Conservation (phyloP, 2,888 invertebrate species). For the Endomychus coccineus region DNA sequence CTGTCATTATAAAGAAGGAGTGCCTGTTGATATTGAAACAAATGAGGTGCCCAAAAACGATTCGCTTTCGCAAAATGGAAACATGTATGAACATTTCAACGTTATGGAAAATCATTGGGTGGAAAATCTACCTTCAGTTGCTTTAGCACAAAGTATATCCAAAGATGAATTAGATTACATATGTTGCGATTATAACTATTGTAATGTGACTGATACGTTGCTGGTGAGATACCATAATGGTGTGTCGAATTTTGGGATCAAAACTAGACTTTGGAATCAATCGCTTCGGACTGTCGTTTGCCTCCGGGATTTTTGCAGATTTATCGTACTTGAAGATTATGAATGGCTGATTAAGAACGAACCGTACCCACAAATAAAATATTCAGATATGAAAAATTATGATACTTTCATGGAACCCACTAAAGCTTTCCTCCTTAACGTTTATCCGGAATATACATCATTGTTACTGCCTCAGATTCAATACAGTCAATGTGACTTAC, state of each 20-base stretch:
- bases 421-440: too few relatives aligned
- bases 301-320: conserved; percentile 32
- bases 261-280: conserved; percentile 24
- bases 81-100: conserved; percentile 6
- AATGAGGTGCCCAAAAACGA: too few relatives aligned
- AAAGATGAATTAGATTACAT: conserved; percentile 22
- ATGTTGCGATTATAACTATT: conserved; percentile 24
- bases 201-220: conserved; percentile 26
- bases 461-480: conserved; percentile 9
- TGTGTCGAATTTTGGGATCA: conserved; percentile 28
- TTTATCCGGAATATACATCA: too few relatives aligned
- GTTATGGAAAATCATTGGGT: conserved; percentile 22
- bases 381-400: conserved; percentile 7
- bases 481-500: conserved; percentile 10
- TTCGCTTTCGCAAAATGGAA: too few relatives aligned
- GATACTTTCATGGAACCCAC: conserved; percentile 3
- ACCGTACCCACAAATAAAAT: conserved; percentile 10
- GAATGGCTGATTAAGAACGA: conserved; percentile 24
- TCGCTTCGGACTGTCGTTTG: conserved; percentile 28
- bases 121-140: conserved; percentile 25
- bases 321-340: conserved; percentile 20
- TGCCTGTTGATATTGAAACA: conserved; percentile 4
- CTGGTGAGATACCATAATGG: conserved; percentile 27
- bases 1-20: not conserved
- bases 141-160: conserved; percentile 26